Percentiles rank a stretch among this genome's conserved stretches.
Evolutionary conservation across 2,888 invertebrate species (phyloP).

Genomic region (Epistrophe grossulariae): DNA sequence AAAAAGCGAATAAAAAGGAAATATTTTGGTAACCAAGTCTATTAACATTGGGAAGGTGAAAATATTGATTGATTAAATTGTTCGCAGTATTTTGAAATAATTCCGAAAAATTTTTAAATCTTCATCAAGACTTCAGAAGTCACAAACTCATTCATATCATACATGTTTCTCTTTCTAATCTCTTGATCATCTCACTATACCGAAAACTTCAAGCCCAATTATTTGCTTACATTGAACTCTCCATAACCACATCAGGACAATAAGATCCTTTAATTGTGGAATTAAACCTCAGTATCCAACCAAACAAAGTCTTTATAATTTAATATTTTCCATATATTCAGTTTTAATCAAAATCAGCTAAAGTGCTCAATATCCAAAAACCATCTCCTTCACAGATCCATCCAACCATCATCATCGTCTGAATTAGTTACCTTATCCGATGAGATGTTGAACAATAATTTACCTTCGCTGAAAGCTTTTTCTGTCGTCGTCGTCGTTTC

Average conservation of each 20-base stretch:
- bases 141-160: too few relatives aligned
- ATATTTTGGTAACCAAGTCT: too few relatives aligned
- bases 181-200: too few relatives aligned
- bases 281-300: background rate
- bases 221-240: background rate
- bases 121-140: too few relatives aligned
- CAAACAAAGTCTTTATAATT: slow-evolving; percentile 24
- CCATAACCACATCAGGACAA: background rate
- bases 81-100: too few relatives aligned
- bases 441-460: slow-evolving; percentile 19
- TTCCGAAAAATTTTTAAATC: too few relatives aligned
- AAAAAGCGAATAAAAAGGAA: too few relatives aligned
- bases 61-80: too few relatives aligned
- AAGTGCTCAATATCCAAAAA: background rate
- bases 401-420: background rate
- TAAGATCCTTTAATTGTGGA: background rate
- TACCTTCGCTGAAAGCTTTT: background rate
- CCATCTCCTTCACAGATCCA: background rate
- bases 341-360: slow-evolving; percentile 30
- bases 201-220: background rate
- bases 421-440: slow-evolving; percentile 26
- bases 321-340: slow-evolving; percentile 2
- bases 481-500: background rate
- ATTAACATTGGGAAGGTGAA: too few relatives aligned
- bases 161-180: too few relatives aligned